A percentile compares a stretch with the other conserved stretches of the same genome.
These are phyloP conservation scores for Rhagonycha fulva DNA, from an alignment of 2,888 invertebrate genomes.

Conservation along the genomic window DNA sequence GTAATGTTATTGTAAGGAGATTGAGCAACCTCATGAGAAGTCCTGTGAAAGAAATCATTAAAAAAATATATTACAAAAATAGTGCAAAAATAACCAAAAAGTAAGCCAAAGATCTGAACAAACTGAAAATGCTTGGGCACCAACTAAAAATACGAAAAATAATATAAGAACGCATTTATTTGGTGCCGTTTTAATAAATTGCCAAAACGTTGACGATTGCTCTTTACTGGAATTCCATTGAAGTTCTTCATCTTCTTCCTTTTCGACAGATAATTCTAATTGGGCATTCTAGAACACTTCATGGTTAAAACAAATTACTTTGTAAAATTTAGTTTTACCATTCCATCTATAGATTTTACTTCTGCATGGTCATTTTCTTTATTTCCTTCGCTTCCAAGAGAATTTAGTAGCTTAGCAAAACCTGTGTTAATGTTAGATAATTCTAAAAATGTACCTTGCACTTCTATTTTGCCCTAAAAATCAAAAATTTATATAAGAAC, in stretches of 20 bases:
- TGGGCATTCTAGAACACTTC: too few relatives aligned
- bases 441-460: slow-evolving; percentile 64
- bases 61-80: too few relatives aligned
- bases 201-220: slow-evolving; percentile 22
- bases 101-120: slow-evolving; percentile 34
- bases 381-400: slow-evolving; percentile 36
- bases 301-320: too few relatives aligned
- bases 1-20: too few relatives aligned
- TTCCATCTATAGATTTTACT: too few relatives aligned
- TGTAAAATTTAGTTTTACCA: too few relatives aligned
- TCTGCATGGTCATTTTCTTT: too few relatives aligned
- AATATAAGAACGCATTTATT: slow-evolving; percentile 22
- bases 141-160: slow-evolving; percentile 17
- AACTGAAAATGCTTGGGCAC: slow-evolving; percentile 29
- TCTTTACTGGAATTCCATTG: too few relatives aligned
- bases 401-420: slow-evolving; percentile 58
- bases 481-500: not conserved
- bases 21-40: too few relatives aligned
- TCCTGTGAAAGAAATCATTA: too few relatives aligned
- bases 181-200: slow-evolving; percentile 32
- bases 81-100: slow-evolving; percentile 37
- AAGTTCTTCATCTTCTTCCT: too few relatives aligned
- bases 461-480: slow-evolving; percentile 60
- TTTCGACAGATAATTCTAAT: too few relatives aligned
- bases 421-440: slow-evolving; percentile 63